phyloP scores from a whole-genome alignment of 2,888 invertebrate species.

The Aleiodes testaceus region DNA sequence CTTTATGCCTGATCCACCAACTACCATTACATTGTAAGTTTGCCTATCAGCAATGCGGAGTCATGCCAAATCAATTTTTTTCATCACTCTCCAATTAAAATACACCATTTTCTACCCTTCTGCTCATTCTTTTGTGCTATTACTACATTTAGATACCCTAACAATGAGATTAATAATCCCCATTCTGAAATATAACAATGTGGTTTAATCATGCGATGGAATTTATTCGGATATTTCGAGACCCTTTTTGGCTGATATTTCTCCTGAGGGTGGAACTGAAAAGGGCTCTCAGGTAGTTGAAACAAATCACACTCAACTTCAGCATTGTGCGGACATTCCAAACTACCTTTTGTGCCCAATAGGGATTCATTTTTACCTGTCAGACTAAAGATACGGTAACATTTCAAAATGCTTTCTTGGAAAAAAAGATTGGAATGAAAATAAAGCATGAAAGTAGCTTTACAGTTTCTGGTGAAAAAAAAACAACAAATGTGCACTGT shows the following conservation, averaged over 20 bases:
- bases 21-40: constrained; percentile 51
- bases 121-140: too few relatives aligned
- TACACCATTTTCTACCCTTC: too few relatives aligned
- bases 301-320: constrained; percentile 23
- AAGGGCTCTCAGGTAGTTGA: constrained; percentile 36
- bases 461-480: neutral
- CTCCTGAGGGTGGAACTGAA: constrained; percentile 40
- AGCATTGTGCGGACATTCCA: constrained; percentile 46
- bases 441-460: neutral
- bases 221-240: constrained; percentile 25
- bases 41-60: neutral
- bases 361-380: constrained; percentile 36
- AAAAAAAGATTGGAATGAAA: neutral
- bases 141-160: too few relatives aligned
- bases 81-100: too few relatives aligned
- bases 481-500: neutral
- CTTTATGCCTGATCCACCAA: constrained; percentile 47
- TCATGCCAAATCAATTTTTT: neutral
- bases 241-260: constrained; percentile 10
- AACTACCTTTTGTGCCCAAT: constrained; percentile 45
- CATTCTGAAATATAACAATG: neutral
- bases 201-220: constrained; percentile 20
- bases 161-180: neutral
- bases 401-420: neutral
- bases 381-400: constrained; percentile 36